phyloP scores from a whole-genome alignment of 2,113 vertebrate species.

The Australoheros scitulus region DNA sequence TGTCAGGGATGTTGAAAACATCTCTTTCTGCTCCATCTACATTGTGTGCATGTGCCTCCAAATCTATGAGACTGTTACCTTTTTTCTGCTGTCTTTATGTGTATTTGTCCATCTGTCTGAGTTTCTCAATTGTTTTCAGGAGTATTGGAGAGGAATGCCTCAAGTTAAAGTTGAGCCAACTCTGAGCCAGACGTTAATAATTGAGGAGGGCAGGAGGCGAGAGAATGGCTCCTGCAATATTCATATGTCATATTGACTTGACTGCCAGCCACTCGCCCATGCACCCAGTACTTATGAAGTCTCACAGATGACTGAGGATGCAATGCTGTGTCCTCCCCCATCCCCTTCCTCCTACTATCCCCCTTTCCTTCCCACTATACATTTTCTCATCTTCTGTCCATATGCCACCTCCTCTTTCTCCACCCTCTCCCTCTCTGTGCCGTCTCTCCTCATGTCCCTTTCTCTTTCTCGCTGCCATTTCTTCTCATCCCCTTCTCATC shows the following conservation, averaged over 20 bases:
- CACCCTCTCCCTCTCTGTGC: not conserved
- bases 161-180: constrained; percentile 70
- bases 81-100: not conserved
- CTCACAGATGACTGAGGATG: constrained; percentile 69
- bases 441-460: constrained; percentile 29
- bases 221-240: constrained; percentile 82
- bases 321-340: constrained; percentile 38
- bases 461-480: constrained; percentile 16
- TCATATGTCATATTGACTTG: constrained; percentile 84
- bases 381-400: constrained; percentile 32
- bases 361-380: constrained; percentile 21
- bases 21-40: not conserved
- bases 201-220: constrained; percentile 76
- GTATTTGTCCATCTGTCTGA: constrained; percentile 30
- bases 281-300: constrained; percentile 64
- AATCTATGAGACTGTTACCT: not conserved
- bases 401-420: constrained; percentile 35
- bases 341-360: constrained; percentile 21
- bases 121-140: constrained; percentile 46
- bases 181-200: constrained; percentile 78
- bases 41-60: not conserved
- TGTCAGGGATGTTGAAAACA: not conserved
- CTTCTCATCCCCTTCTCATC: constrained; percentile 59
- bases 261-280: constrained; percentile 75
- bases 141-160: constrained; percentile 40